Conservation (phyloP, 2,797 vertebrate genomes). For the Macropus fuliginosus region DNA sequence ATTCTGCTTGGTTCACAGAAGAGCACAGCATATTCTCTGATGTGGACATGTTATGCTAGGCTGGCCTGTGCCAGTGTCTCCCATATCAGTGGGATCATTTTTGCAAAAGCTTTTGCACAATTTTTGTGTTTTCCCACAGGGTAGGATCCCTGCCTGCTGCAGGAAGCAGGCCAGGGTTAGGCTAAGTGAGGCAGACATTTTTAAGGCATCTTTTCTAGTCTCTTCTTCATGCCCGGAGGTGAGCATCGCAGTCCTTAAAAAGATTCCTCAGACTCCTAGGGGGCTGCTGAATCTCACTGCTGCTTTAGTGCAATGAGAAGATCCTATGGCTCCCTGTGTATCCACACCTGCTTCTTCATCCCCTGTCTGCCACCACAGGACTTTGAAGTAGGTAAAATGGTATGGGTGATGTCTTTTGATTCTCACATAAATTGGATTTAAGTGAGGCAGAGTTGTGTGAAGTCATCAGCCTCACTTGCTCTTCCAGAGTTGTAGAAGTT, state of each 20-base stretch:
- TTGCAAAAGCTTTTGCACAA: background rate
- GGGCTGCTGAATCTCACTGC: background rate
- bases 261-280: background rate
- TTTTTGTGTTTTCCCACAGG: background rate
- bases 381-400: background rate
- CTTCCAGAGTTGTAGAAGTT: no score
- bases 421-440: background rate
- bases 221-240: background rate
- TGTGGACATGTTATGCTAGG: background rate
- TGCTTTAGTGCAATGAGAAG: background rate
- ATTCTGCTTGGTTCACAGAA: background rate
- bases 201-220: background rate
- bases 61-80: background rate
- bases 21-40: background rate
- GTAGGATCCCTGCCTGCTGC: background rate
- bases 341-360: background rate
- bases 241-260: background rate
- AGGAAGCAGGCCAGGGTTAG: background rate
- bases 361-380: background rate
- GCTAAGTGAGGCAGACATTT: background rate
- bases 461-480: background rate
- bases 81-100: background rate
- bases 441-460: no score
- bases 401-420: background rate
- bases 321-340: background rate